A percentile compares a stretch with the other conserved stretches of the same genome.
phyloP scores from a whole-genome alignment of 2,797 vertebrate species.

The Antennarius maculatus region DNA sequence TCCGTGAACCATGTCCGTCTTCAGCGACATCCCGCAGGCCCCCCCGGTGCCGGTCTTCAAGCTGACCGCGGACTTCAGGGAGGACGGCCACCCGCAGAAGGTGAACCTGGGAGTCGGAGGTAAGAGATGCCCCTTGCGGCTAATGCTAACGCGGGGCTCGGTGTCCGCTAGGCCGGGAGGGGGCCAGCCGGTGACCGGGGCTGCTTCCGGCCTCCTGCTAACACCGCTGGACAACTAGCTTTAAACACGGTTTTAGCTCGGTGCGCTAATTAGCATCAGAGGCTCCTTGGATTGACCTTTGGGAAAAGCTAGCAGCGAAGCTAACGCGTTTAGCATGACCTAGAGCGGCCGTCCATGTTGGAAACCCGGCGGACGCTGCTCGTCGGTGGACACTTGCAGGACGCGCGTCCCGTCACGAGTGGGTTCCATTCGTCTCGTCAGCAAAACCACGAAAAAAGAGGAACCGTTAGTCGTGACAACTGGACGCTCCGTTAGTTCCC shows the following conservation, averaged over 20 bases:
- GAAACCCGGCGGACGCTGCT: too few species aligned
- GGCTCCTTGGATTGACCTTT: slow-evolving; percentile 60
- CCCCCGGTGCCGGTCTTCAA: slow-evolving; percentile 92
- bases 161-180: not conserved
- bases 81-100: slow-evolving; percentile 88
- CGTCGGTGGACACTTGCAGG: not conserved
- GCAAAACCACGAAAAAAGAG: too few species aligned
- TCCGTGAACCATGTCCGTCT: slow-evolving; percentile 80
- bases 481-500: too few species aligned
- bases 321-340: slow-evolving; percentile 13
- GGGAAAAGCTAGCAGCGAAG: slow-evolving; percentile 38
- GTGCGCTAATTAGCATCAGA: not conserved
- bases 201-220: not conserved
- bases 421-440: too few species aligned
- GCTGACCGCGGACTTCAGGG: slow-evolving; percentile 91
- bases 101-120: slow-evolving; percentile 97
- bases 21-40: slow-evolving; percentile 87
- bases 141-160: slow-evolving; percentile 41
- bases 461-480: too few species aligned
- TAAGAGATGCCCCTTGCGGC: slow-evolving; percentile 63
- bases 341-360: not conserved
- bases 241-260: not conserved
- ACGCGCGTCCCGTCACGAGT: not conserved
- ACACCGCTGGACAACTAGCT: too few species aligned
- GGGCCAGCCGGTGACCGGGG: not conserved